phyloP scores from a whole-genome alignment of 2,113 vertebrate species.

The Phyllopteryx taeniolatus region DNA sequence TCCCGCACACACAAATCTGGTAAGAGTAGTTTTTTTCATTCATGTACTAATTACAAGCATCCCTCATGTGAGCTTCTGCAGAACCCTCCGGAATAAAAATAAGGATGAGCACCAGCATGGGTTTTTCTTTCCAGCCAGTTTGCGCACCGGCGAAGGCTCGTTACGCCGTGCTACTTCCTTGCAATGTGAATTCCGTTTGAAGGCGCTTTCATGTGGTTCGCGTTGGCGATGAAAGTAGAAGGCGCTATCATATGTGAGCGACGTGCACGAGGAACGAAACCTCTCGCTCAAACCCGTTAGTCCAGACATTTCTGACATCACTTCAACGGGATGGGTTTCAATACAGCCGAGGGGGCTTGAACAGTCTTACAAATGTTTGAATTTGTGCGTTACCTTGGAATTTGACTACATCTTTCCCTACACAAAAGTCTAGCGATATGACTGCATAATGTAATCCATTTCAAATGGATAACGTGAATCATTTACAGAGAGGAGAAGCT shows the following conservation, averaged over 20 bases:
- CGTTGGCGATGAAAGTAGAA: neutral
- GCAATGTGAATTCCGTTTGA: constrained; percentile 2
- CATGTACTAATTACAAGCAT: neutral
- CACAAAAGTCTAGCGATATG: neutral
- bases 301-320: neutral
- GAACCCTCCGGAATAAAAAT: neutral
- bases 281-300: neutral
- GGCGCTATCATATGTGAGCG: neutral
- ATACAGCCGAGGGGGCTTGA: neutral
- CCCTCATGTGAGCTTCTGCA: neutral
- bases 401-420: neutral
- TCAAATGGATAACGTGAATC: neutral
- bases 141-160: neutral
- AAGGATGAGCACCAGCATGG: neutral
- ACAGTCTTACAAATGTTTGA: neutral
- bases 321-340: neutral
- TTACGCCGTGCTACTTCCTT: neutral
- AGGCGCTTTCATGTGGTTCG: neutral
- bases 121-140: neutral
- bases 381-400: neutral
- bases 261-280: neutral
- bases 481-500: neutral
- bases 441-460: no score
- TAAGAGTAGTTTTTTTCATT: neutral
- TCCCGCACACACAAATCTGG: neutral